Base-by-base conservation (phyloP, 2,888 invertebrate genomes). In the Ophioninae sp. region DNA sequence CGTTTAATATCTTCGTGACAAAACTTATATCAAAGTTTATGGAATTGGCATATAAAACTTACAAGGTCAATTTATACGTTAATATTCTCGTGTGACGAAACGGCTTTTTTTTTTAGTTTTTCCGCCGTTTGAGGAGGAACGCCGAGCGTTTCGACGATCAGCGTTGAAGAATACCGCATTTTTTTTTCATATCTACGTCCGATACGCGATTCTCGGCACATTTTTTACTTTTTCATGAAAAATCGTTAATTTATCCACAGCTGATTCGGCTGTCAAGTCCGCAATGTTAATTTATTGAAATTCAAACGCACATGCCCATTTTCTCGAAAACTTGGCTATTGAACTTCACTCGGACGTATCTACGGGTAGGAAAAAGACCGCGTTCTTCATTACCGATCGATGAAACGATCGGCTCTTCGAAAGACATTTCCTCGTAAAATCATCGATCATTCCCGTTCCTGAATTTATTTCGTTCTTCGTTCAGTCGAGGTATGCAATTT, bases 21-120 rank as follows among this genome's bases (percentile, higher is more conserved):
- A 84, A 84, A 84, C 84, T 79, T 82, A 84, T 89, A 88, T 86
- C 86, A 89, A 88, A 90, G 87, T 89, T 89, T 89, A 90, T 85
- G 89, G 81, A 84, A 86, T 90, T 89, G 89, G 89, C 89, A 90
- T 90, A 90, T 89, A 88, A 90, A 90, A 90, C 89, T 90, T 89
- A 89, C 90, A 87, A 87, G 89, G 88, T 88, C 86, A 89, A 90
- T 89, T 88, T 88, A 89, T 89, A 87, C 67, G 78, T 73, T 63
- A 82, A 79, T 82, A 51, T 51, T 51, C 51, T 51, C 5, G 51
- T 79, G 64, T 76, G 61, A 64, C 79, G 84, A 79, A 75, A 81
- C 84, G 79, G 79, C 71, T 61, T 51, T 79, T 41, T 9, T 69
- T 74, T 79, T 61, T 51, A 75, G 58, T 58, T 79, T 39, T 23